phyloP scores from a whole-genome alignment of 1,140 invertebrate species.

The Homalodisca vitripennis region DNA sequence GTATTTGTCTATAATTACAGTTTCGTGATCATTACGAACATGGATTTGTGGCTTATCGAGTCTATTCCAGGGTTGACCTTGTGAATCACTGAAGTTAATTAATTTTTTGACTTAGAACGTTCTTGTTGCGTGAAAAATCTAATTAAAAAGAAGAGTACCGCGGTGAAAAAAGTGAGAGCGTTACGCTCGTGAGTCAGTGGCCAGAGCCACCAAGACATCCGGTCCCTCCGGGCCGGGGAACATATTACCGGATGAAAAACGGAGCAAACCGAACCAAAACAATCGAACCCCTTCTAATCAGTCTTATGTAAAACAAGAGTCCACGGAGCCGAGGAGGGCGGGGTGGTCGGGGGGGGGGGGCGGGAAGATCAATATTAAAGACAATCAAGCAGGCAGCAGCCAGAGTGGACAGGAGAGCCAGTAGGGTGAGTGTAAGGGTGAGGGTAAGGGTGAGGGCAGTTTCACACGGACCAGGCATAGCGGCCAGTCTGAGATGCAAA shows the following conservation, averaged over 20 bases:
- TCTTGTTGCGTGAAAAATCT: too few relatives aligned
- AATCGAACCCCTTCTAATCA: conserved; percentile 25
- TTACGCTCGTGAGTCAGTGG: not conserved
- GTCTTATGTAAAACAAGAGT: conserved; percentile 26
- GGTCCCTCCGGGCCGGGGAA: not conserved
- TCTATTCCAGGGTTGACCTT: too few relatives aligned
- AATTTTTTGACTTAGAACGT: too few relatives aligned
- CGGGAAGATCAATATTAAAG: conserved; percentile 23
- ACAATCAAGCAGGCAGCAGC: conserved; percentile 9
- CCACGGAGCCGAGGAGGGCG: conserved; percentile 6
- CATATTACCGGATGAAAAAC: conserved; percentile 18
- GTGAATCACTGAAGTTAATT: too few relatives aligned
- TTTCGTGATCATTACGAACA: too few relatives aligned
- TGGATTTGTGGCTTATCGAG: too few relatives aligned
- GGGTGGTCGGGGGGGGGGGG: not conserved
- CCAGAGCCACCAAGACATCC: not conserved
- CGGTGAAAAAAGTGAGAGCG: not conserved
- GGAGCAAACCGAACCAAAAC: conserved; percentile 23
- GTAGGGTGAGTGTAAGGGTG: not conserved
- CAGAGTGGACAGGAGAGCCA: not conserved
- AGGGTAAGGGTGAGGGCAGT: not conserved
- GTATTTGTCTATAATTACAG: too few relatives aligned
- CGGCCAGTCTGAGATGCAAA: conserved; percentile 24
- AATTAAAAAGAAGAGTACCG: too few relatives aligned
- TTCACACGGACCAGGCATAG: not conserved